Conservation (phyloP, 1,140 invertebrate species). For the Meloidogyne hapla region DNA sequence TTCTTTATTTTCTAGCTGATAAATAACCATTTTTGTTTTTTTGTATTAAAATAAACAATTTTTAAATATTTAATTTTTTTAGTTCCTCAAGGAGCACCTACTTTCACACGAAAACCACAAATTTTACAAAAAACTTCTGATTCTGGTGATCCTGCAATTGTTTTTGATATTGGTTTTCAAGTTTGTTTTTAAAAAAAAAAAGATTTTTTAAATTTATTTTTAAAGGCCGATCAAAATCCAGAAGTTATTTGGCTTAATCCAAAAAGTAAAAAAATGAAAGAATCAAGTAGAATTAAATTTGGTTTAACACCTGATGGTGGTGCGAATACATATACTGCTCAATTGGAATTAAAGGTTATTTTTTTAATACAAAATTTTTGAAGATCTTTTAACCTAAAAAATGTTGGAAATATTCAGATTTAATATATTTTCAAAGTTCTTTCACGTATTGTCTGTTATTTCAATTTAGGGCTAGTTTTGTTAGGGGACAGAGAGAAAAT, state of each 20-base stretch:
- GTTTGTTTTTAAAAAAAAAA: conserved; percentile 14
- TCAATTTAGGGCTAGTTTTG: too few species aligned
- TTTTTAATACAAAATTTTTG: neutral
- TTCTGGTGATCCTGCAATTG: conserved; percentile 62
- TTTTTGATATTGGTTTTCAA: conserved; percentile 64
- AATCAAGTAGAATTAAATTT: conserved; percentile 63
- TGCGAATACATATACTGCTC: conserved; percentile 62
- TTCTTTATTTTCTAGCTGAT: too few species aligned
- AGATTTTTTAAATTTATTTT: neutral
- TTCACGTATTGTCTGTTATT: too few species aligned
- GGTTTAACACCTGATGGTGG: conserved; percentile 53
- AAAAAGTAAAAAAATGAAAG: conserved; percentile 64
- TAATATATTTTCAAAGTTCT: too few species aligned
- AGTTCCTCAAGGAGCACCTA: conserved; percentile 64
- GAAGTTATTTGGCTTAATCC: conserved; percentile 64
- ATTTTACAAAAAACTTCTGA: conserved; percentile 64
- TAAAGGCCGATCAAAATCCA: conserved; percentile 57
- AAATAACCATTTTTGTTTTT: too few species aligned
- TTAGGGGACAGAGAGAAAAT: too few species aligned
- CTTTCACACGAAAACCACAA: conserved; percentile 63
- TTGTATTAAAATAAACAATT: too few species aligned
- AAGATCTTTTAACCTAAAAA: too few species aligned
- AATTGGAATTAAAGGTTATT: conserved; percentile 62
- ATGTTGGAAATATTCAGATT: too few species aligned
- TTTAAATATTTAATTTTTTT: too few species aligned